Percentiles rank a stretch among this genome's conserved stretches.
Conservation (phyloP, 2,888 invertebrate species). For the Torymus aiolomorphi region DNA sequence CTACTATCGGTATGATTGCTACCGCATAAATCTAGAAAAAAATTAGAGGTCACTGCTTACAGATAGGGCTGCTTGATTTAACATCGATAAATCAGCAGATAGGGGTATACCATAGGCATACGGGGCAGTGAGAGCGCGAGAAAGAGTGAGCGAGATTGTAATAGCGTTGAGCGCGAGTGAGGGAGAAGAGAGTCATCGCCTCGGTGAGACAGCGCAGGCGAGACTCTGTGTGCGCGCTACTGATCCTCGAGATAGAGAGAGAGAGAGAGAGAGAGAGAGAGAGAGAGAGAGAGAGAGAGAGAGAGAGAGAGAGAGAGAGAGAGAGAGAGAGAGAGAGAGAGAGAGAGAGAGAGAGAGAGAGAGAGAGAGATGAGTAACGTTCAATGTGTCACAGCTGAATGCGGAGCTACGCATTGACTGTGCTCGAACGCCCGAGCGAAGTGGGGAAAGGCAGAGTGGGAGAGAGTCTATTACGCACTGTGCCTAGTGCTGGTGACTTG, state of each 20-base stretch:
- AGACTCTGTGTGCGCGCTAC: background rate
- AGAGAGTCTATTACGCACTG: background rate
- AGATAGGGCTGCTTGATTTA: no score
- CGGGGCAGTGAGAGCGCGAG: background rate
- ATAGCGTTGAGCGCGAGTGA: background rate
- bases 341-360: background rate
- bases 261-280: no score
- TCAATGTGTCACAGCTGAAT: background rate
- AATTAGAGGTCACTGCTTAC: no score
- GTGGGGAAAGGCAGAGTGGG: background rate
- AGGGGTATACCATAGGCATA: no score
- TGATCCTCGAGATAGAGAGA: no score
- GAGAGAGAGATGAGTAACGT: background rate
- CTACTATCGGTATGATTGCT: background rate
- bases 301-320: no score
- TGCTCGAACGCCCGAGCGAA: background rate
- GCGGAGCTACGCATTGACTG: background rate
- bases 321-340: no score
- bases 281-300: no score
- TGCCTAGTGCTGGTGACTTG: background rate
- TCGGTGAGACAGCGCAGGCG: background rate
- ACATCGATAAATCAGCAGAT: no score
- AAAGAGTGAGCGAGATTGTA: background rate
- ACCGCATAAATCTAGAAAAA: background rate
- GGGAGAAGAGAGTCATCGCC: background rate